Evolutionary conservation across 2,113 vertebrate species (phyloP), one percentile per base, ranked within the genome.

Genomic region (Osmerus mordax): DNA sequence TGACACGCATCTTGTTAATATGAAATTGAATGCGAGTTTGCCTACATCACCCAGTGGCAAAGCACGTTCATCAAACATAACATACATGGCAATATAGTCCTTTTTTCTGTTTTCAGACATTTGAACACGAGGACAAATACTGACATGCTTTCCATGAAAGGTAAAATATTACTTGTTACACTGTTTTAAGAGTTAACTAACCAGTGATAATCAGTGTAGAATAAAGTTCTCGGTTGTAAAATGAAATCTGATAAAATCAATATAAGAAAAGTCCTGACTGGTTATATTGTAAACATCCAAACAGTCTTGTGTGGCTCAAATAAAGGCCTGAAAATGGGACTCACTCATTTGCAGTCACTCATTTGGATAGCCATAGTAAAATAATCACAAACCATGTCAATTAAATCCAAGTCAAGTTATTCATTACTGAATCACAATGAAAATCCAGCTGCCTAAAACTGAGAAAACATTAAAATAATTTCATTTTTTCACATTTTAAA

Each of bases 1-100:
- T 85, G 89, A 92, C 93, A 91, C 90, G 93, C 87, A 91, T 93
- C 87, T 89, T 94, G 92, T 89, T 81, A 36, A 85, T 80, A 89
- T 83, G 88, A 90, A 91, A 84, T 77, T 73, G 74, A 86, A 55
- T 12, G 32, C 18, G 19, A 87, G 79, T 88, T 89, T 77, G 81
- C 79, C 82, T 78, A 87, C 85, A 84, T 84, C 83, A 83, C 83
- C 78, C 81, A 81, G 71, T 75, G 81, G 86, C 87, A 88, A 74
- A 90, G 88, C 85, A 90, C 83, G 70, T 83, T 87, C 94, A 95
- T 90, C 88, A 83, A 91, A 92, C 93, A 91, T 83, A 92, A 91
- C 85, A 91, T 90, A 89, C 85, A 88, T 87, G 89, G 90, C 87
- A 89, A 91, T 89, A 89, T 83, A 89, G 86, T 89, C 86, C 86